A percentile compares a stretch with the other conserved stretches of the same genome.
These are phyloP conservation scores for Octonoba sinensis DNA, from an alignment of 2,888 invertebrate genomes.

Conservation along the genomic window DNA sequence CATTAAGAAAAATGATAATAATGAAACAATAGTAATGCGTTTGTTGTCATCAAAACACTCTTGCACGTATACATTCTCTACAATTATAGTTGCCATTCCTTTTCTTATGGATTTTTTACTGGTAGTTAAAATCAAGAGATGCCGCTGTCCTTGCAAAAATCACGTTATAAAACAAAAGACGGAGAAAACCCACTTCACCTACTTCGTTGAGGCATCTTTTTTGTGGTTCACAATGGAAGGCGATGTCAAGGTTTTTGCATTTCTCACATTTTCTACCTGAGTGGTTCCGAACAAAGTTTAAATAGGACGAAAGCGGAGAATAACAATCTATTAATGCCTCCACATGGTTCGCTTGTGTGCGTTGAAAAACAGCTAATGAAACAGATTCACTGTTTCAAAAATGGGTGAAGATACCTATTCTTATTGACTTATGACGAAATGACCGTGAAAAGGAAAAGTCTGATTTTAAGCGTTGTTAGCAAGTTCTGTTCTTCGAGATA, in stretches of 20 bases:
- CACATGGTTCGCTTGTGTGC: too few relatives aligned
- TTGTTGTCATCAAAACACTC: too few relatives aligned
- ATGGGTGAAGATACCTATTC: too few relatives aligned
- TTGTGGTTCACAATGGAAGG: slow-evolving; percentile 47
- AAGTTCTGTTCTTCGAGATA: too few relatives aligned
- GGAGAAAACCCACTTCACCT: slow-evolving; percentile 37
- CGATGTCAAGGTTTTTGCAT: slow-evolving; percentile 58
- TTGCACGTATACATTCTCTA: too few relatives aligned
- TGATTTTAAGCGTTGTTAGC: too few relatives aligned
- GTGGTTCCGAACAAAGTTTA: slow-evolving; percentile 50
- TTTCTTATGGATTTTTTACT: slow-evolving; percentile 15
- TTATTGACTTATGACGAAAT: too few relatives aligned
- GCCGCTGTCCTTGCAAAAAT: slow-evolving; percentile 27
- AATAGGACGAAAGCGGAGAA: slow-evolving; percentile 24
- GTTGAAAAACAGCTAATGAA: too few relatives aligned
- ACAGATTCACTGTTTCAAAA: too few relatives aligned
- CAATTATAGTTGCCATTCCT: slow-evolving; percentile 18
- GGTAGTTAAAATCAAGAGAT: slow-evolving; percentile 18
- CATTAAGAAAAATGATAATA: too few relatives aligned
- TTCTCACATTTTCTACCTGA: slow-evolving; percentile 30
- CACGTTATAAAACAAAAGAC: slow-evolving; percentile 5
- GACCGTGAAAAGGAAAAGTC: too few relatives aligned
- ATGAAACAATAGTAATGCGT: too few relatives aligned
- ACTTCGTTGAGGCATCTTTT: slow-evolving; percentile 34
- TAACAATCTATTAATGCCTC: slow-evolving; percentile 30